Conservation (phyloP, 2,797 vertebrate species). For the Rousettus madagascariensis region DNA sequence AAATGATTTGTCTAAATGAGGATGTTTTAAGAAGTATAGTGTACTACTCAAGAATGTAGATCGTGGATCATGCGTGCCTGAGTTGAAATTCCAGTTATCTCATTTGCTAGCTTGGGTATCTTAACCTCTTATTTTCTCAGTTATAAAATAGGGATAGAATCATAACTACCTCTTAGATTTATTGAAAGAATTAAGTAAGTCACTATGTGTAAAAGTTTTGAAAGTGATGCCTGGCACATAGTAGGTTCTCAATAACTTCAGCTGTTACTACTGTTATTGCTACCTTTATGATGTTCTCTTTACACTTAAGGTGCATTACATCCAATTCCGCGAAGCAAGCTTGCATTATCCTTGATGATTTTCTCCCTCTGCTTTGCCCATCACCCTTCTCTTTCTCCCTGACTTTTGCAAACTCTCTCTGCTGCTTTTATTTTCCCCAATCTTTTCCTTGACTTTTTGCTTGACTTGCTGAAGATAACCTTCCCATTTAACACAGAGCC, state of each 20-base stretch:
- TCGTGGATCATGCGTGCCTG: rapidly evolving
- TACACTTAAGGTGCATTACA: neutral
- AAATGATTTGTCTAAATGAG: neutral
- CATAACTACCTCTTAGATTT: neutral
- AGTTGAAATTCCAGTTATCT: neutral
- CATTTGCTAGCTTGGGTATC: neutral
- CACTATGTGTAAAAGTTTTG: neutral
- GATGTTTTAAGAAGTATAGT: neutral
- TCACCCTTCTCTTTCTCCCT: neutral
- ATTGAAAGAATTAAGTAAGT: neutral
- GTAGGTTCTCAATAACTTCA: neutral
- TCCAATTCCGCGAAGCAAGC: neutral
- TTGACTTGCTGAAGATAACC: neutral
- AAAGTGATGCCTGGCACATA: neutral
- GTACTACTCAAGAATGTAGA: neutral
- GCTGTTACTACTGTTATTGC: neutral
- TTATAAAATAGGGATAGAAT: neutral
- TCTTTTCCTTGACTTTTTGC: neutral
- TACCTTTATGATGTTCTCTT: neutral
- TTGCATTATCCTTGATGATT: neutral
- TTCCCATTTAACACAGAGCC: neutral
- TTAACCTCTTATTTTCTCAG: neutral
- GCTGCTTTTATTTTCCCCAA: neutral
- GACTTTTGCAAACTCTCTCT: neutral
- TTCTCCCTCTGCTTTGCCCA: neutral